Percentiles rank a stretch among this genome's conserved stretches.
phyloP scores from a whole-genome alignment of 2,113 vertebrate species.

The Puffinus mauretanicus region DNA sequence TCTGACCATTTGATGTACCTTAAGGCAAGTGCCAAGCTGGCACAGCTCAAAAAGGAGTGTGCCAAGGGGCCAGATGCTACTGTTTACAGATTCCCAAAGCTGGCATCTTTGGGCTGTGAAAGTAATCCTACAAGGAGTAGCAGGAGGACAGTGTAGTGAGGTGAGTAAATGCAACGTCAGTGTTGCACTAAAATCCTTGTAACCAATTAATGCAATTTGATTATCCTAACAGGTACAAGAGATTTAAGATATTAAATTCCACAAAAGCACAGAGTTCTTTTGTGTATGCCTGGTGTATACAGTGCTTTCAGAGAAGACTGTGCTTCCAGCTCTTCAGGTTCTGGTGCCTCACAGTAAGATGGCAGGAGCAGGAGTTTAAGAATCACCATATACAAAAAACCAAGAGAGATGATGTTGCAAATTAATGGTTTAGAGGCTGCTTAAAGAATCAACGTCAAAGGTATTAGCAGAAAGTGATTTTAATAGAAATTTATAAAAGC shows the following conservation, averaged over 20 bases:
- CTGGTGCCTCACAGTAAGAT: neutral
- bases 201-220: neutral
- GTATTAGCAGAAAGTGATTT: too few species aligned
- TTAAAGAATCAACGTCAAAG: too few species aligned
- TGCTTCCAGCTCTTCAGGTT: neutral
- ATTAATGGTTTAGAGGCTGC: too few species aligned
- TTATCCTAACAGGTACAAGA: neutral
- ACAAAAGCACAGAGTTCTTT: neutral
- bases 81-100: neutral
- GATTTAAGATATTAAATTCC: neutral
- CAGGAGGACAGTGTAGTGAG: neutral
- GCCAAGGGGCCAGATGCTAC: constrained; percentile 29
- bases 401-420: neutral
- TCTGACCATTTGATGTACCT: neutral
- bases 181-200: neutral
- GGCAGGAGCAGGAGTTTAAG: neutral
- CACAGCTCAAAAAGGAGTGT: neutral
- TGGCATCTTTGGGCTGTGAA: neutral
- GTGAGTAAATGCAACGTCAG: neutral
- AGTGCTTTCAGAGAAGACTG: neutral
- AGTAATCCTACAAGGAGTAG: neutral
- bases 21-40: neutral
- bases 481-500: too few species aligned
- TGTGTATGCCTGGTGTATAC: neutral
- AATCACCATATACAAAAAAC: neutral